Conservation (phyloP, 1,140 invertebrate species). For the Camponotus floridanus region DNA sequence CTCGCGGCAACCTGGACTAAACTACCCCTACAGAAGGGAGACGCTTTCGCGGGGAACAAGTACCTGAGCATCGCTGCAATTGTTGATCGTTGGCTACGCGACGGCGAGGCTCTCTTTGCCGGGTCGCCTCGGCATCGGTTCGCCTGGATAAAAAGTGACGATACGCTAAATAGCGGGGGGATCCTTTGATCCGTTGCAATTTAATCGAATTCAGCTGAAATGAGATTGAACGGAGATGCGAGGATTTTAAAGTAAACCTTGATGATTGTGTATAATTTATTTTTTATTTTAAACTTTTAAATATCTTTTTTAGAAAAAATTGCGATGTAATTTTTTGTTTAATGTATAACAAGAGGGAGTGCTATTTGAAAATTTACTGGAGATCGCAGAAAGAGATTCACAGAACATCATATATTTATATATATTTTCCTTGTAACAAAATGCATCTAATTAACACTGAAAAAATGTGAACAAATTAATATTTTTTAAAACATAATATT, state of each 20-base stretch:
- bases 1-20: slow-evolving; percentile 41
- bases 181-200: neutral
- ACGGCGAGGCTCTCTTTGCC: slow-evolving; percentile 51
- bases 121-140: neutral
- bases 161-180: slow-evolving; percentile 20
- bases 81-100: slow-evolving; percentile 82
- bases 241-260: neutral
- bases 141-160: slow-evolving; percentile 39
- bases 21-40: slow-evolving; percentile 48
- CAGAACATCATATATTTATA: too few species aligned
- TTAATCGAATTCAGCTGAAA: neutral
- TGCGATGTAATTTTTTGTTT: neutral
- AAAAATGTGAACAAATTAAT: neutral
- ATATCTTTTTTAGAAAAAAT: neutral
- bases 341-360: neutral
- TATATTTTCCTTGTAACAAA: too few species aligned
- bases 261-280: neutral
- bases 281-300: neutral
- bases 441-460: too few species aligned
- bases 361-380: neutral
- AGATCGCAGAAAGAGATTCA: neutral
- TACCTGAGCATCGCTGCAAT: slow-evolving; percentile 76
- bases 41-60: slow-evolving; percentile 63
- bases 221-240: neutral
- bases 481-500: neutral